These are phyloP conservation scores for Vulpes lagopus DNA, from an alignment of 2,113 vertebrate species.

Conservation along the genomic window DNA sequence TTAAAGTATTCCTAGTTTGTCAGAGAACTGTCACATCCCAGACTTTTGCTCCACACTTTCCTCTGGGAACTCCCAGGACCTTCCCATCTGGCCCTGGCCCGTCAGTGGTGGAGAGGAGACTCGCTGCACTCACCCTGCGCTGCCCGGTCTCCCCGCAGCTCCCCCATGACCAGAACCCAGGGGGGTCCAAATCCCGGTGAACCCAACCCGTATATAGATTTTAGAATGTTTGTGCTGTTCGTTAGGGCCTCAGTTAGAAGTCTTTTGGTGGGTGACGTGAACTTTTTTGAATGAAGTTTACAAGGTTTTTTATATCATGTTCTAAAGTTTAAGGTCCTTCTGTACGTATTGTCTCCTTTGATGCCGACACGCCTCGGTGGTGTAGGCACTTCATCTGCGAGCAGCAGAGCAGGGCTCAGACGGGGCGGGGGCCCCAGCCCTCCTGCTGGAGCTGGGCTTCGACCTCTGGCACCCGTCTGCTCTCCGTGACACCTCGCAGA, in stretches of 20 bases:
- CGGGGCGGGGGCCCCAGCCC: neutral
- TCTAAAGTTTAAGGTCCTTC: neutral
- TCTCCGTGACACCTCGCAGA: rapidly evolving
- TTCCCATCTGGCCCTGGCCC: neutral
- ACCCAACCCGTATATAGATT: too few species aligned
- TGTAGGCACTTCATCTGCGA: neutral
- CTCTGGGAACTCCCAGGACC: neutral
- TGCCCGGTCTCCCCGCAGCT: neutral
- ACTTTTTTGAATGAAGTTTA: neutral
- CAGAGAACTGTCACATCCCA: neutral
- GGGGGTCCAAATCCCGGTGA: rapidly evolving
- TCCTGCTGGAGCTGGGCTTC: neutral
- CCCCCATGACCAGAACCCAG: neutral
- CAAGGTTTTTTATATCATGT: neutral
- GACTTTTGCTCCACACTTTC: neutral
- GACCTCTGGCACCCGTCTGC: neutral
- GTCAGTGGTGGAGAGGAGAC: neutral
- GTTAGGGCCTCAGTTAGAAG: neutral
- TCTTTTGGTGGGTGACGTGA: neutral
- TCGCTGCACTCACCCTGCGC: rapidly evolving
- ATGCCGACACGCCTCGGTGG: rapidly evolving
- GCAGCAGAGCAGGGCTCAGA: neutral
- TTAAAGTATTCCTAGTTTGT: neutral
- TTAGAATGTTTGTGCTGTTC: neutral
- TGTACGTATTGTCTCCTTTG: neutral